Percentiles rank a stretch among this genome's conserved stretches.
phyloP scores from a whole-genome alignment of 2,888 invertebrate species.

The Melipona beecheii region DNA sequence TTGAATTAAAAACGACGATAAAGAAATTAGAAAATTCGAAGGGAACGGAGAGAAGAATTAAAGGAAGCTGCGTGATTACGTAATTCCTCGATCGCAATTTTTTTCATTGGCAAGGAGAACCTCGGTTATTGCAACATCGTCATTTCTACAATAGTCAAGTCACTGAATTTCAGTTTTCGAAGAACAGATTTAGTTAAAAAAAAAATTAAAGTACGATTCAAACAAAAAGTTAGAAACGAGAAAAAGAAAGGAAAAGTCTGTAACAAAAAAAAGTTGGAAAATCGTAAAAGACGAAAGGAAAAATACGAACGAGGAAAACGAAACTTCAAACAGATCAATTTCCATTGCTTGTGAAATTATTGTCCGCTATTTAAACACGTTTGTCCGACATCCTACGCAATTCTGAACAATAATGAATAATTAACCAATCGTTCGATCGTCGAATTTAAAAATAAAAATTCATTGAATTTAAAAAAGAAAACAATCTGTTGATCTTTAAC shows the following conservation, averaged over 20 bases:
- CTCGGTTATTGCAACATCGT: too few relatives aligned
- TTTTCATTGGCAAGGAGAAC: background rate
- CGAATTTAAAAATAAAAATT: too few relatives aligned
- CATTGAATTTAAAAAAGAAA: too few relatives aligned
- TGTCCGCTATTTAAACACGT: background rate
- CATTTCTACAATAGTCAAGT: background rate
- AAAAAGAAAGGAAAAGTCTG: background rate
- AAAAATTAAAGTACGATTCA: background rate
- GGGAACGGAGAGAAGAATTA: background rate
- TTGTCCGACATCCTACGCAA: slow-evolving; percentile 4
- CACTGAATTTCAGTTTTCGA: background rate
- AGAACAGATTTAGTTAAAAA: background rate
- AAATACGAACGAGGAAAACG: background rate
- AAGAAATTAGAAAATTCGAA: background rate
- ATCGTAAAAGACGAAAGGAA: background rate
- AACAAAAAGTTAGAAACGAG: background rate
- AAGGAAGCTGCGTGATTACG: background rate
- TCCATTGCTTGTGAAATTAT: background rate
- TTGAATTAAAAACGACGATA: background rate
- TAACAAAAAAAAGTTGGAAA: background rate
- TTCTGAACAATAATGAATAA: background rate
- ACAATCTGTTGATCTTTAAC: too few relatives aligned
- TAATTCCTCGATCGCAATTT: background rate
- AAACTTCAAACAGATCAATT: background rate
- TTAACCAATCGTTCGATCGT: background rate